These are phyloP conservation scores for Troides oblongomaculatus DNA, from an alignment of 2,888 invertebrate species.

Conservation along the genomic window DNA sequence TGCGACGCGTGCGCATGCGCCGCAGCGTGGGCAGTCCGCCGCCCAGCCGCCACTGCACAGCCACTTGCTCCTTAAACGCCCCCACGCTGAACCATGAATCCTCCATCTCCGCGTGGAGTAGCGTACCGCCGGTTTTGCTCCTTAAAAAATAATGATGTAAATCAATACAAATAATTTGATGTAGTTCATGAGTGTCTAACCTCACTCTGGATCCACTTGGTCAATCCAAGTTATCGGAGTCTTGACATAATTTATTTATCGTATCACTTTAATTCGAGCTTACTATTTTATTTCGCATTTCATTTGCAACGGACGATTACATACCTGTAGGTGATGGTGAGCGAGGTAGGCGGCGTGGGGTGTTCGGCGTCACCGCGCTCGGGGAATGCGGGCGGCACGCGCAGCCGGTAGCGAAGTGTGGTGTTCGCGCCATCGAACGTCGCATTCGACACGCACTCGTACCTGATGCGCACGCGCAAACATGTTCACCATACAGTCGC, in stretches of 20 bases:
- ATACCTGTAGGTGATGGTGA: slow-evolving; percentile 67
- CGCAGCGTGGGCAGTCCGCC: slow-evolving; percentile 47
- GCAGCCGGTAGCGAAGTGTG: slow-evolving; percentile 81
- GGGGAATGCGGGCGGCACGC: slow-evolving; percentile 52
- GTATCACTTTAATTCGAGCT: no score
- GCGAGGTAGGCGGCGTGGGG: slow-evolving; percentile 45
- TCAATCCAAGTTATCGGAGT: no score
- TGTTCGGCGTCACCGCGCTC: slow-evolving; percentile 34
- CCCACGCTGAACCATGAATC: slow-evolving; percentile 82
- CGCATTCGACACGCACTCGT: slow-evolving; percentile 93
- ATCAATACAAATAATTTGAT: no score
- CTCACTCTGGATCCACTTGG: no score
- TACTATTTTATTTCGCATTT: no score
- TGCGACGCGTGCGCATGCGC: slow-evolving; percentile 52
- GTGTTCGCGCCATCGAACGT: slow-evolving; percentile 90
- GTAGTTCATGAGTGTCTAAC: no score
- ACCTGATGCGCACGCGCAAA: slow-evolving; percentile 54
- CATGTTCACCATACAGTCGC: neutral
- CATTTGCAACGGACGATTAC: no score
- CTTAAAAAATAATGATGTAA: slow-evolving; percentile 46
- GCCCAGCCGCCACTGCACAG: slow-evolving; percentile 83
- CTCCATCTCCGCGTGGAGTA: slow-evolving; percentile 82
- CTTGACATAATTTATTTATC: no score
- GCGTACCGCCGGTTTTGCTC: slow-evolving; percentile 87
- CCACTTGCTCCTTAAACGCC: slow-evolving; percentile 84